Conservation (phyloP, 2,888 invertebrate species). For the Cyrtodaria siliqua region DNA sequence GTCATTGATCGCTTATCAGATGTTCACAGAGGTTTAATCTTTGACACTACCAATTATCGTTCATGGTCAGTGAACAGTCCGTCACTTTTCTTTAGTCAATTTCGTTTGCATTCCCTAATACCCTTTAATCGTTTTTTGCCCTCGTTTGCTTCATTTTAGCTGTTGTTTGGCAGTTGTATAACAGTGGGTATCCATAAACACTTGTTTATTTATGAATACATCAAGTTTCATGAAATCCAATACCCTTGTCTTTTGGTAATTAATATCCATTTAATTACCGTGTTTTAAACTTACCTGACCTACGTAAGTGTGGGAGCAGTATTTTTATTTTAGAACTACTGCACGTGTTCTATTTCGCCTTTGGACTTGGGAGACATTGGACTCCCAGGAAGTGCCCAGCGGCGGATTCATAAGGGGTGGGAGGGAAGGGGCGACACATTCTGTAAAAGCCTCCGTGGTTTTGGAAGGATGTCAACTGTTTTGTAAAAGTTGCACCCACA, state of each 20-base stretch:
- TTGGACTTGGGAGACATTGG: no score
- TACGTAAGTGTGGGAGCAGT: not conserved
- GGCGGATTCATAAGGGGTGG: no score
- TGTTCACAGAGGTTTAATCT: constrained; percentile 44
- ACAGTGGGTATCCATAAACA: not conserved
- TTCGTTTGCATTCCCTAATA: not conserved
- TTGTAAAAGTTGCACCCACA: no score
- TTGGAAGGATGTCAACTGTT: no score
- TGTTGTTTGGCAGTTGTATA: no score
- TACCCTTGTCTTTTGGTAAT: constrained; percentile 5
- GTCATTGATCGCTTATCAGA: constrained; percentile 44
- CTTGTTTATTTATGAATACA: constrained; percentile 2
- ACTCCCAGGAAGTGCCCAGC: no score
- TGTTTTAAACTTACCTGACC: constrained; percentile 4
- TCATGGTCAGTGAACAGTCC: constrained; percentile 44
- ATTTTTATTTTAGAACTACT: not conserved
- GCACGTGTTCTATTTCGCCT: no score
- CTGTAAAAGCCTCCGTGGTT: no score
- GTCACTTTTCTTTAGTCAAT: constrained; percentile 25
- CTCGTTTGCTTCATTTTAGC: no score
- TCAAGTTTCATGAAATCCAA: not conserved
- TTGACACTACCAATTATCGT: constrained; percentile 62
- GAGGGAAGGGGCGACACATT: no score
- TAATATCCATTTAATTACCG: not conserved
- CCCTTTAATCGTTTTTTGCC: not conserved